A percentile compares a stretch with the other conserved stretches of the same genome.
Conservation (phyloP, 1,140 invertebrate genomes). For the Microplitis demolitor region DNA sequence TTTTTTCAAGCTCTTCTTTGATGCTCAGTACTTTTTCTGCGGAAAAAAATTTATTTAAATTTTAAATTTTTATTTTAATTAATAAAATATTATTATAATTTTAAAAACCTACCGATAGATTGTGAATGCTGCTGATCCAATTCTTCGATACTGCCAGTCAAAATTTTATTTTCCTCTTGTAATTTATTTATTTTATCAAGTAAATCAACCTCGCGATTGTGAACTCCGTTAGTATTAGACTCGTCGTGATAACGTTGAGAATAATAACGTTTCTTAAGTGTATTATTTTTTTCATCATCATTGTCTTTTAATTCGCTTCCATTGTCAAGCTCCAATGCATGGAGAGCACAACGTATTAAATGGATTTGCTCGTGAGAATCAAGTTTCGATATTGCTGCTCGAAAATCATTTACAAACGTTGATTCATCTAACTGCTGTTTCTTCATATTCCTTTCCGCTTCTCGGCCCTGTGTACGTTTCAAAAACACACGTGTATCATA, state of each 20-base stretch:
- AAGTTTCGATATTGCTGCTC: conserved; percentile 55
- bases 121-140: conserved; percentile 74
- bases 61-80: not conserved
- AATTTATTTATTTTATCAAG: conserved; percentile 57
- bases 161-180: conserved; percentile 62
- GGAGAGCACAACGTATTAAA: conserved; percentile 54
- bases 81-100: not conserved
- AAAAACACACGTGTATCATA: too few species aligned
- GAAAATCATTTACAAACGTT: conserved; percentile 49
- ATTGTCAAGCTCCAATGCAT: conserved; percentile 60
- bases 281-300: conserved; percentile 42
- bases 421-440: conserved; percentile 50
- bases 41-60: conserved; percentile 23
- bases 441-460: conserved; percentile 51
- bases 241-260: not conserved
- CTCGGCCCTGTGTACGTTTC: conserved; percentile 41
- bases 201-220: conserved; percentile 47
- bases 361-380: conserved; percentile 54
- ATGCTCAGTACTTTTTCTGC: conserved; percentile 65
- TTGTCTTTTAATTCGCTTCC: conserved; percentile 20
- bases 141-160: conserved; percentile 70
- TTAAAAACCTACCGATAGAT: conserved; percentile 61
- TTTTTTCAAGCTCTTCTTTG: conserved; percentile 70
- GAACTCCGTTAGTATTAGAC: conserved; percentile 24
- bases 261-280: conserved; percentile 40